phyloP scores from a whole-genome alignment of 2,113 vertebrate species.

The Synodontis membranacea region DNA sequence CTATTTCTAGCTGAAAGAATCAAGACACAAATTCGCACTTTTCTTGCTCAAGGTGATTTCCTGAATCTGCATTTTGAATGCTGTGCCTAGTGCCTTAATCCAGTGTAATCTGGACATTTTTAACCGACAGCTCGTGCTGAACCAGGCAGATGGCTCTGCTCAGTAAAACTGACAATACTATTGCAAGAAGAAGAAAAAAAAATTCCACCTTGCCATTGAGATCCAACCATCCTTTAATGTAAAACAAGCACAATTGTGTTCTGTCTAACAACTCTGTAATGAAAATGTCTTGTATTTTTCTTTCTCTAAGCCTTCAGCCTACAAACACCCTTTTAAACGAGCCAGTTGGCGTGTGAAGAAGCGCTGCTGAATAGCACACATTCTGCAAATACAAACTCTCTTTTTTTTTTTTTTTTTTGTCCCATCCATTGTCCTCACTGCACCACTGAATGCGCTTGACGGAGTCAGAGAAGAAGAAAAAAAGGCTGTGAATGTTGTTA shows the following conservation, averaged over 20 bases:
- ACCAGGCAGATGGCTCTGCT: not conserved
- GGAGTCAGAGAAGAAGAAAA: conserved; percentile 8
- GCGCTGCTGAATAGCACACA: conserved; percentile 45
- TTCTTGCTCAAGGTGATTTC: not conserved
- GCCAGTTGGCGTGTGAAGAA: conserved; percentile 47
- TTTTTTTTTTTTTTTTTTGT: no score
- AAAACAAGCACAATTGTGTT: not conserved
- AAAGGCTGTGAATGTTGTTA: conserved; percentile 48
- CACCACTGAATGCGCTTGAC: conserved; percentile 47
- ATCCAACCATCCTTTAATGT: not conserved
- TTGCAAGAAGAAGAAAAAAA: no score
- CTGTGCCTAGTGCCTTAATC: not conserved
- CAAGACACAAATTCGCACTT: not conserved
- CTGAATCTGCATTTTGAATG: not conserved
- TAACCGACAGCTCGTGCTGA: no score
- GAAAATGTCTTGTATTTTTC: not conserved
- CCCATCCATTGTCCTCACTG: conserved; percentile 46
- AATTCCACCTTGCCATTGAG: not conserved
- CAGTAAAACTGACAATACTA: not conserved
- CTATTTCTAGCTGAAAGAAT: not conserved
- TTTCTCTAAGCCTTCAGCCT: conserved; percentile 33
- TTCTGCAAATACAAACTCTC: conserved; percentile 56
- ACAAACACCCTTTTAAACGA: conserved; percentile 45
- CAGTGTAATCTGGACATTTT: not conserved
- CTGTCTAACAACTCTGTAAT: not conserved